Percentiles rank a stretch among this genome's conserved stretches.
Evolutionary conservation across 2,797 vertebrate genomes (phyloP).

Genomic region (Chromobotia macracanthus): DNA sequence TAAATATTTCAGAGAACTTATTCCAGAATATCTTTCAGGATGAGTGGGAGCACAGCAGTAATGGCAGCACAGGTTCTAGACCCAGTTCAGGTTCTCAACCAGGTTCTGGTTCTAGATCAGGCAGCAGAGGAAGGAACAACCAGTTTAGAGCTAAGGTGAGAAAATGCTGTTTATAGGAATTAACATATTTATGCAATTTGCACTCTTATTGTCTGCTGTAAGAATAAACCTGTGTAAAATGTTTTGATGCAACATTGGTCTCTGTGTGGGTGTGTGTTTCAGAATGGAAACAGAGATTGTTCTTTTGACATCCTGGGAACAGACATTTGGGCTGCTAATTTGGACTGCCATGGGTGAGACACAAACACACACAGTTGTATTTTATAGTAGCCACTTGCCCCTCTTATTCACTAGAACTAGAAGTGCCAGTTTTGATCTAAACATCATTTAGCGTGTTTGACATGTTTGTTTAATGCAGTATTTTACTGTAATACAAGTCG

Average conservation of each 20-base stretch:
- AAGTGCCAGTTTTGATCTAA: too few relatives aligned
- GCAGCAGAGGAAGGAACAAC: slow-evolving; percentile 79
- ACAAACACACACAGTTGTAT: neutral
- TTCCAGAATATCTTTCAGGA: slow-evolving; percentile 67
- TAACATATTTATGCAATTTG: too few relatives aligned
- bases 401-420: too few relatives aligned
- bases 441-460: too few relatives aligned
- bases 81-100: slow-evolving; percentile 80
- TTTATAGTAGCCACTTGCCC: too few relatives aligned
- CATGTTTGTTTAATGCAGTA: too few relatives aligned
- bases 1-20: too few relatives aligned
- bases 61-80: slow-evolving; percentile 81
- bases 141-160: slow-evolving; percentile 82
- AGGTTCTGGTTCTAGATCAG: slow-evolving; percentile 81
- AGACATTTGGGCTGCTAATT: slow-evolving; percentile 98
- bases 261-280: slow-evolving; percentile 44
- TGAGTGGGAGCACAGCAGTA: slow-evolving; percentile 87
- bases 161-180: neutral
- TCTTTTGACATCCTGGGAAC: slow-evolving; percentile 94
- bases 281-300: slow-evolving; percentile 93
- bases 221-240: neutral
- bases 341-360: slow-evolving; percentile 88
- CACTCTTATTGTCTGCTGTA: neutral
- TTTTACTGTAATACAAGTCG: too few relatives aligned
- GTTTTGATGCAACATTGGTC: neutral